Conservation (phyloP, 2,888 invertebrate species). For the Eupithecia vulgata region DNA sequence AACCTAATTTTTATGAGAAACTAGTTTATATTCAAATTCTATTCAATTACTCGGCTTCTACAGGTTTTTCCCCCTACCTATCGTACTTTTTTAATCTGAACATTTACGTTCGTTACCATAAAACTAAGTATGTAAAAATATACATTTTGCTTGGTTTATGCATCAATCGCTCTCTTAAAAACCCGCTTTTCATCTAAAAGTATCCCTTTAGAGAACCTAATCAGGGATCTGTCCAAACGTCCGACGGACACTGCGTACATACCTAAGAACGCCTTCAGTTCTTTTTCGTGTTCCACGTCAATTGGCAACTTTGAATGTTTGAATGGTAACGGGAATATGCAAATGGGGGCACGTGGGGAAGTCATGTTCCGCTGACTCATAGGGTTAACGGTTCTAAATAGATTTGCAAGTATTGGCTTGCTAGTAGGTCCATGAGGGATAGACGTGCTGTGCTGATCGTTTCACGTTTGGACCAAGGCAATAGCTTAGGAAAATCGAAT, state of each 20-base stretch:
- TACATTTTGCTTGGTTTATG: too few species aligned
- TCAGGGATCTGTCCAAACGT: constrained; percentile 68
- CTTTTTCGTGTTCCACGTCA: constrained; percentile 48
- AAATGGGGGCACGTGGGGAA: constrained; percentile 43
- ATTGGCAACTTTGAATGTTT: constrained; percentile 45
- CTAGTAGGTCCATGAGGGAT: constrained; percentile 9
- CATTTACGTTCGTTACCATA: too few species aligned
- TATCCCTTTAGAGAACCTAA: constrained; percentile 65
- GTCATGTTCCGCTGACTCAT: constrained; percentile 39
- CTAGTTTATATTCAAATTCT: too few species aligned
- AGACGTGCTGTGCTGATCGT: not conserved
- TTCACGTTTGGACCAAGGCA: not conserved
- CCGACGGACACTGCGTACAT: constrained; percentile 41
- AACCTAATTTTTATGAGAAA: too few species aligned
- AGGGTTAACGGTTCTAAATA: constrained; percentile 34
- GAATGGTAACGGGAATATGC: constrained; percentile 46
- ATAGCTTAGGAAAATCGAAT: not conserved
- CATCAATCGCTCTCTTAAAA: not conserved
- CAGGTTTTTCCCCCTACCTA: too few species aligned
- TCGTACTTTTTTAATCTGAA: too few species aligned
- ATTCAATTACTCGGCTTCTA: too few species aligned
- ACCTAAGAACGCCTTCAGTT: constrained; percentile 40
- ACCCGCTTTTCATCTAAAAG: constrained; percentile 36
- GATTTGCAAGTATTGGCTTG: constrained; percentile 34
- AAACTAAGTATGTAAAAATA: too few species aligned